Evolutionary conservation across 2,888 invertebrate genomes (phyloP), one percentile per base, ranked within the genome.

Genomic region (Polyommatus icarus): DNA sequence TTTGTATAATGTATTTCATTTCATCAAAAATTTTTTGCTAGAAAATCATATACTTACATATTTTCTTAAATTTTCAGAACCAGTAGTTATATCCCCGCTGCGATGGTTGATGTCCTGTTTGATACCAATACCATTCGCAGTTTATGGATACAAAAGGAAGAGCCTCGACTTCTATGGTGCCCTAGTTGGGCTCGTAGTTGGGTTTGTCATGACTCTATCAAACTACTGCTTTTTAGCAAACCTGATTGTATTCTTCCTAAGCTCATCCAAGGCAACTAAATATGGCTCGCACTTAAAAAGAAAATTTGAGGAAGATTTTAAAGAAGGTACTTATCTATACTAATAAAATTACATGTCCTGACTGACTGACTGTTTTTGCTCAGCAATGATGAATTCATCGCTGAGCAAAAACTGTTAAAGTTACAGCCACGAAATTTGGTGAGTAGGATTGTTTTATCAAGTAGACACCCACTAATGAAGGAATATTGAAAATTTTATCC

Each of bases 231-330:
- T 98, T 87, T 89, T 97, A 73, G 95, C 95, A 18, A 95, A 96
- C 80, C 91, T 98, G 54, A 90, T 97, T 20, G 94, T 96, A 4
- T 98, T 98, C 89, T 98, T 98, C 86, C 87, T 98, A 36, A 95
- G 97, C 73, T 97, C 97, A 2, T 97, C 98, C 0, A 96, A 96
- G 85, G 97, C 96, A 0, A 98, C 98, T 0, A 97, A 97, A 87
- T 97, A 96, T 84, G 94, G 96, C 29, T 89, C 95, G 0, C 89
- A 95, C 78, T 87, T 94, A 76, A 97, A 97, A 85, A 92, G 90
- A 78, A 96, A 96, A 85, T 87, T 97, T 77, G 98, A 98, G 87
- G 95, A 94, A 75, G 96, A 97, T 84, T 97, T 96, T 84, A 97
- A 97, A 91, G 97, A 97, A 95, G 97, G 97, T 57, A 71, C n/a